Conservation (phyloP, 1,140 invertebrate genomes). For the Hetaerina americana region DNA sequence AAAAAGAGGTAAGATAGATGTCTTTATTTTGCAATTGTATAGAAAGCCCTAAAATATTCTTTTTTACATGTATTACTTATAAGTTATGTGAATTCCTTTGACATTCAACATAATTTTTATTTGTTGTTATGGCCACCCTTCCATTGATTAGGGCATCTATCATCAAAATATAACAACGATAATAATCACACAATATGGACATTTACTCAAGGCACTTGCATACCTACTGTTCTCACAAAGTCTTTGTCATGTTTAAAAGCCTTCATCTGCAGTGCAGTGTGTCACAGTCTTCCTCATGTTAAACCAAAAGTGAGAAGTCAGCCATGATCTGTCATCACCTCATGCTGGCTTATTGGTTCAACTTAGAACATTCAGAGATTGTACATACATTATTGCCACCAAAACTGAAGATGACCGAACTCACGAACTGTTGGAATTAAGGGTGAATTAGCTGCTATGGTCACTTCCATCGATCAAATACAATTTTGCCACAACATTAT, state of each 20-base stretch:
- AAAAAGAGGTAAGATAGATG: not conserved
- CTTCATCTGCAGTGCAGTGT: not conserved
- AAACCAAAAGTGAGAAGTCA: not conserved
- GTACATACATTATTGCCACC: no score
- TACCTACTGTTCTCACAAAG: not conserved
- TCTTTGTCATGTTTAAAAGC: not conserved
- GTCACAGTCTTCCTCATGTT: not conserved
- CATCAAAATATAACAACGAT: not conserved
- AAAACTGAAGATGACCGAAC: no score
- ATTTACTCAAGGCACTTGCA: not conserved
- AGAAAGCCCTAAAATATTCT: not conserved
- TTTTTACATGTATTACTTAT: not conserved
- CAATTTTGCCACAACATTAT: no score
- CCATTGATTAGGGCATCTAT: not conserved
- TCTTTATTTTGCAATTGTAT: slow-evolving; percentile 1
- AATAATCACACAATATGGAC: not conserved
- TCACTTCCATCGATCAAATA: no score
- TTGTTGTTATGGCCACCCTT: not conserved
- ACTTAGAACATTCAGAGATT: no score
- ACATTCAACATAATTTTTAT: not conserved
- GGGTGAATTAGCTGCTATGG: no score
- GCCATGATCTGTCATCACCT: no score
- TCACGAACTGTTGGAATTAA: no score
- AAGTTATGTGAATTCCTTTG: not conserved
- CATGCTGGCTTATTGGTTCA: no score